A percentile compares a stretch with the other conserved stretches of the same genome.
Evolutionary conservation across 2,888 invertebrate species (phyloP).

Genomic region (Euplagia quadripunctaria): DNA sequence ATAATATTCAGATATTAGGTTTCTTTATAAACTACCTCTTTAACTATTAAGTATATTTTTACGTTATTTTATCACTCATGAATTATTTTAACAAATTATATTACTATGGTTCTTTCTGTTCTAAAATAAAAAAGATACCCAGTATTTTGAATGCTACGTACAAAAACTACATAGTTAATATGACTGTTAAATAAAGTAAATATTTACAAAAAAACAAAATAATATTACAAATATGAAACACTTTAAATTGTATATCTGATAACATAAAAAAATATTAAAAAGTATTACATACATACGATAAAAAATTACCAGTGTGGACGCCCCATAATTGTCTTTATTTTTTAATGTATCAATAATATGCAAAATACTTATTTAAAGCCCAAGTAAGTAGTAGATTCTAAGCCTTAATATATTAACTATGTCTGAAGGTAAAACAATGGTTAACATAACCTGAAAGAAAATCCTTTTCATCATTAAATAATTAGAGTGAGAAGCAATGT

Average conservation of each 20-base stretch:
- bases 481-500: neutral
- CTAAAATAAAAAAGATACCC: too few species aligned
- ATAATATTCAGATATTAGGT: too few species aligned
- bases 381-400: too few species aligned
- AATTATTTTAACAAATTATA: too few species aligned
- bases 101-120: too few species aligned
- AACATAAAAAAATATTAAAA: neutral
- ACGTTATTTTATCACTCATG: too few species aligned
- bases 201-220: neutral
- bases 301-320: neutral
- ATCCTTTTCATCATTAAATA: neutral
- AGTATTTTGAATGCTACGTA: too few species aligned
- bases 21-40: too few species aligned
- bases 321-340: neutral
- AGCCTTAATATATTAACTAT: too few species aligned
- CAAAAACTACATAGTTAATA: too few species aligned
- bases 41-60: too few species aligned
- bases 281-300: neutral
- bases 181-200: neutral
- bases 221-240: neutral
- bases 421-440: neutral
- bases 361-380: neutral
- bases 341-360: neutral
- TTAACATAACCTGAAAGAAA: neutral
- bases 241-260: neutral